A percentile compares a stretch with the other conserved stretches of the same genome.
phyloP scores from a whole-genome alignment of 2,113 vertebrate genomes.

The Rhegmatorhina hoffmannsi region DNA sequence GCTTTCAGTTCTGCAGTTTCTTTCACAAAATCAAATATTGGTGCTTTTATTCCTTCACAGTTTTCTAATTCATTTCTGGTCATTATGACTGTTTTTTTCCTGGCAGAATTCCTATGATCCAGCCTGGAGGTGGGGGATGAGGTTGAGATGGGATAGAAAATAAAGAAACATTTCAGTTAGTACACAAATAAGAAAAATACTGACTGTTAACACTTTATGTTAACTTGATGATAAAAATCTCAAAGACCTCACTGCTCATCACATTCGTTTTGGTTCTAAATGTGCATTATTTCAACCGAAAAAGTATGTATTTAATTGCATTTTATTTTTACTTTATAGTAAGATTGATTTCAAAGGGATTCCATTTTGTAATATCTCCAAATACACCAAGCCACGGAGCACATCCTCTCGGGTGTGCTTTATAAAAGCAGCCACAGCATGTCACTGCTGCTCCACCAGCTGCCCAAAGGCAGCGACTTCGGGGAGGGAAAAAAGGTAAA shows the following conservation, averaged over 20 bases:
- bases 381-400: not conserved
- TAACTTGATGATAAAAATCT: not conserved
- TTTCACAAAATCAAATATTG: constrained; percentile 29
- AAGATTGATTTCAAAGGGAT: not conserved
- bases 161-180: not conserved
- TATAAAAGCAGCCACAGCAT: constrained; percentile 52
- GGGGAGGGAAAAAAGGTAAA: rapidly evolving
- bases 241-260: not conserved
- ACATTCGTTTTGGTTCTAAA: not conserved
- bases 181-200: not conserved
- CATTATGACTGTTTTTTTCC: constrained; percentile 1
- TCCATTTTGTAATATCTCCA: not conserved
- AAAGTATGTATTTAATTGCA: not conserved
- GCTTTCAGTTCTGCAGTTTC: not conserved
- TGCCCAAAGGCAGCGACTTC: not conserved
- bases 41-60: constrained; percentile 9
- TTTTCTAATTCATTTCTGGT: not conserved
- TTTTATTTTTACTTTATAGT: not conserved
- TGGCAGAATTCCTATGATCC: constrained; percentile 20
- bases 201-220: not conserved
- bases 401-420: constrained; percentile 4
- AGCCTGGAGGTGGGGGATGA: constrained; percentile 3
- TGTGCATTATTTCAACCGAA: not conserved
- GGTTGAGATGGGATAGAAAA: not conserved
- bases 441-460: constrained; percentile 66